phyloP scores from a whole-genome alignment of 2,797 vertebrate genomes.

The Onychomys arenicola region DNA sequence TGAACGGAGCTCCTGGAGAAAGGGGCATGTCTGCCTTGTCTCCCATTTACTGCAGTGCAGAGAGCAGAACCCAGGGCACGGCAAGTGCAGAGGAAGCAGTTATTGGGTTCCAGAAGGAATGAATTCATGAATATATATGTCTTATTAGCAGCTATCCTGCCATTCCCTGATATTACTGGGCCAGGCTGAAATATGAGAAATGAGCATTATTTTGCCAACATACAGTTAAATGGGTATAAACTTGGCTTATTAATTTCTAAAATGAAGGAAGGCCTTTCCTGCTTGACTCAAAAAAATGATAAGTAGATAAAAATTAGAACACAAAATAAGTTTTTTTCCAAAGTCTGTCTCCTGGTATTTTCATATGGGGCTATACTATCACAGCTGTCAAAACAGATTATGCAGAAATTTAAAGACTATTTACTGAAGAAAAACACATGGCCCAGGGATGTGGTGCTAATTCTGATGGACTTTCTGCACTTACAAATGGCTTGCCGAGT shows the following conservation, averaged over 20 bases:
- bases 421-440: constrained; percentile 81
- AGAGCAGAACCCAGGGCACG: neutral
- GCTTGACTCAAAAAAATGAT: neutral
- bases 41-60: neutral
- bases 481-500: constrained; percentile 60
- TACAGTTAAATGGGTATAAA: neutral
- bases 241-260: neutral
- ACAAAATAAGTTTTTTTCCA: constrained; percentile 59
- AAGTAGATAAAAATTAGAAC: constrained; percentile 43
- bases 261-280: neutral
- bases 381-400: constrained; percentile 79
- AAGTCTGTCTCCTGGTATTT: constrained; percentile 77
- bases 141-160: neutral
- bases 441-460: constrained; percentile 74
- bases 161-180: neutral
- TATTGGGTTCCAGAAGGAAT: neutral
- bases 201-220: neutral
- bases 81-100: neutral
- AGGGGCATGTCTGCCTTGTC: neutral
- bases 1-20: neutral
- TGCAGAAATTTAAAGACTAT: constrained; percentile 80
- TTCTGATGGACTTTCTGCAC: constrained; percentile 81
- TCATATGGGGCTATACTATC: constrained; percentile 71
- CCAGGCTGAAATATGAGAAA: neutral
- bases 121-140: neutral